These are phyloP conservation scores for Cheracebus regulus DNA, from an alignment of 2,797 vertebrate genomes.

Conservation along the genomic window DNA sequence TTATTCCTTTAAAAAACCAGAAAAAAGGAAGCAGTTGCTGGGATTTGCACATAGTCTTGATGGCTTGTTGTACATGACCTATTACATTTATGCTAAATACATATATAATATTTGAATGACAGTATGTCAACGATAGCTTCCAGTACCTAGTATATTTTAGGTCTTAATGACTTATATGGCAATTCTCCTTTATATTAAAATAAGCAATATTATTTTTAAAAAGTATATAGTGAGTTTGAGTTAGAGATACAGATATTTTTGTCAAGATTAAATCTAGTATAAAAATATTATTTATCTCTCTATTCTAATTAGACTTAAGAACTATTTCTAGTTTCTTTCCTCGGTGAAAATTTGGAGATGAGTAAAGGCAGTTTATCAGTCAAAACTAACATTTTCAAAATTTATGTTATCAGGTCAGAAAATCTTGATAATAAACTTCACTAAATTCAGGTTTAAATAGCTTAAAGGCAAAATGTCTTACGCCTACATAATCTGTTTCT, in stretches of 20 bases:
- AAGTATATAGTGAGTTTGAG: background rate
- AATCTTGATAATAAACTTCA: background rate
- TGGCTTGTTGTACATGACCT: background rate
- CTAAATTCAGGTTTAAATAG: background rate
- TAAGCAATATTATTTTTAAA: background rate
- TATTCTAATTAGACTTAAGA: background rate
- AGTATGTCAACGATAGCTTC: background rate
- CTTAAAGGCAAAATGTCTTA: background rate
- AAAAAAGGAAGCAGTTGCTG: conserved; percentile 23
- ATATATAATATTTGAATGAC: background rate
- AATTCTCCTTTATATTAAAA: background rate
- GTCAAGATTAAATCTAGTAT: background rate
- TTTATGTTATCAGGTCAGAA: background rate
- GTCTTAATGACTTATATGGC: background rate
- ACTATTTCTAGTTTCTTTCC: background rate
- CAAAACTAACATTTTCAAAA: background rate
- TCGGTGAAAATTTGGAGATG: background rate
- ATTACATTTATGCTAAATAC: background rate
- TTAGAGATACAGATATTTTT: background rate
- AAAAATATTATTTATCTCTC: background rate
- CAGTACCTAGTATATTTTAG: background rate
- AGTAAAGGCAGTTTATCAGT: background rate
- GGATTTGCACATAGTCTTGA: background rate
- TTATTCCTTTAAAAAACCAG: conserved; percentile 17
- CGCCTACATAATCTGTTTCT: background rate